Base-by-base conservation (phyloP, 2,888 invertebrate genomes). In the Octonoba sinensis region DNA sequence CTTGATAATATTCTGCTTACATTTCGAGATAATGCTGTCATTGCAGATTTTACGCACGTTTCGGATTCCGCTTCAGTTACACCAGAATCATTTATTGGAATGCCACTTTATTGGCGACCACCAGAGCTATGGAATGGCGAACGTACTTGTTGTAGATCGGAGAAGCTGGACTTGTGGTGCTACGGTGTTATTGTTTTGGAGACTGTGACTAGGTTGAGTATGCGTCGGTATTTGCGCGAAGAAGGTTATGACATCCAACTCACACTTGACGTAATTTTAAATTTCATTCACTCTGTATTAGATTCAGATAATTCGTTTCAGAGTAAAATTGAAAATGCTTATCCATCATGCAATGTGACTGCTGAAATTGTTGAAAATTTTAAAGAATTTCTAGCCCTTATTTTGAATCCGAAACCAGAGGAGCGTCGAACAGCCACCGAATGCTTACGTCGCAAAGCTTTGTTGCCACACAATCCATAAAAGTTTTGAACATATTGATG, bases 91-190 rank as follows among this genome's bases (percentile, higher is more conserved):
- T n/a, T 24, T 13, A 15, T 49, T 13, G 54, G 67, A 16, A 67
- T 67, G 67, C 67, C 49, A 49, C 12, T 1, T n/a, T 47, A 54
- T n/a, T 67, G 67, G 54, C 20, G 27, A 18, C 67, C 67, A 6
- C 67, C 67, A 51, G 67, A 67, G 51, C 24, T 67, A 24, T 51
- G 51, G 54, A 24, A 51, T 8, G 16, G 20, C 22, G 60, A n/a
- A 4, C 60, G 8, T 4, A 24, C 12, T 24, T 22, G 12, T 24
- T 67, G 36, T 3, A 11, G 12, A n/a, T 36, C 36, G 3, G n/a
- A 24, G n/a, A 49, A 22, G 54, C 11, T 67, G n/a, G 67, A 67
- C 24, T 8, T 67, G 46, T 67, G 67, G 67, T 49, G 51, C 11
- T 67, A 46, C 24, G 67, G 67, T 51, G 13, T 67, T 11, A 27